Conservation (phyloP, 1,140 invertebrate species). For the Macrosteles quadrilineatus region DNA sequence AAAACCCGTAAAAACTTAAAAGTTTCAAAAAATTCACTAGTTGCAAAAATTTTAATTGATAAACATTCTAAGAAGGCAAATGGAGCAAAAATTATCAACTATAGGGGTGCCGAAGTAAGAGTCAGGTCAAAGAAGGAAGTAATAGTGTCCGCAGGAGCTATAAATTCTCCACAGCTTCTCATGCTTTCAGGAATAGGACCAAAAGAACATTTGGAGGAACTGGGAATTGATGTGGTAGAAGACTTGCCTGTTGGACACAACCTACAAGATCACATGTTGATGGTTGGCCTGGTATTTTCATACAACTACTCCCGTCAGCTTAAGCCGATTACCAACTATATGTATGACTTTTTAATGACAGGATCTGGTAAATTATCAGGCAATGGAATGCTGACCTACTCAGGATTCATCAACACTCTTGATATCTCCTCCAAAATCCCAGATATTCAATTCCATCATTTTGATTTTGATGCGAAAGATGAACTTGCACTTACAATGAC, state of each 20-base stretch:
- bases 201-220: conserved; percentile 65
- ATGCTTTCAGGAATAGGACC: conserved; percentile 90
- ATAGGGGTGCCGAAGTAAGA: too few relatives aligned
- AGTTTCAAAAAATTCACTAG: conserved; percentile 62
- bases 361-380: conserved; percentile 55
- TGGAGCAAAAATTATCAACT: conserved; percentile 64
- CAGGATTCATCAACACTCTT: conserved; percentile 80
- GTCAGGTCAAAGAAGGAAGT: conserved; percentile 61
- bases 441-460: conserved; percentile 83
- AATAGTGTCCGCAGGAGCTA: conserved; percentile 75
- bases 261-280: conserved; percentile 79
- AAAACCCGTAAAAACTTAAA: conserved; percentile 64
- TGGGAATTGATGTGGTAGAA: conserved; percentile 69
- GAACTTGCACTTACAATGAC: not conserved
- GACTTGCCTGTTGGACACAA: conserved; percentile 70
- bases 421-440: conserved; percentile 77
- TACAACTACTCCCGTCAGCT: too few relatives aligned
- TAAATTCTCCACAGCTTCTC: conserved; percentile 78
- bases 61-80: conserved; percentile 64
- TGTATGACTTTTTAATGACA: conserved; percentile 68
- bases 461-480: conserved; percentile 78
- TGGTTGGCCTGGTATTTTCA: conserved; percentile 80
- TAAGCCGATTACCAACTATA: too few relatives aligned
- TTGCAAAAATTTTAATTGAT: conserved; percentile 74
- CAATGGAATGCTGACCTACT: conserved; percentile 76